Conservation (phyloP, 2,888 invertebrate species). For the Clanis bilineata region DNA sequence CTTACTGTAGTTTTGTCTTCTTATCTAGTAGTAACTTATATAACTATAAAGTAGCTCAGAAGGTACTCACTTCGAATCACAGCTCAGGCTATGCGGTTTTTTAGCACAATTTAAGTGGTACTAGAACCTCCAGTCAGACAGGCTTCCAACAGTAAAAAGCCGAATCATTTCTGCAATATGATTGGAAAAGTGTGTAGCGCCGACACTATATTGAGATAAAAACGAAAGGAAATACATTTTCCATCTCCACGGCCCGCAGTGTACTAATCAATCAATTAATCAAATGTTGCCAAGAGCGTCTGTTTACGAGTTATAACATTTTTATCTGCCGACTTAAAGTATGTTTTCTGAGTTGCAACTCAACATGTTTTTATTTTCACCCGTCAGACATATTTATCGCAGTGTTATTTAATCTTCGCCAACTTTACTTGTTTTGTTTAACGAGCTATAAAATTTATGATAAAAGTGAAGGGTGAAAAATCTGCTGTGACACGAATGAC, state of each 20-base stretch:
- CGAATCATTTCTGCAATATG: no score
- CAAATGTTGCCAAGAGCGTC: slow-evolving; percentile 22
- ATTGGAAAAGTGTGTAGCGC: no score
- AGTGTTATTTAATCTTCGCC: neutral
- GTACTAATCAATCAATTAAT: slow-evolving; percentile 7
- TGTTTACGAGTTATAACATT: slow-evolving; percentile 7
- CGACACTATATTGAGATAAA: no score
- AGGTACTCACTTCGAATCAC: no score
- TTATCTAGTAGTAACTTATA: no score
- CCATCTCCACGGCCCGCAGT: neutral
- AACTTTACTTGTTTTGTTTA: neutral
- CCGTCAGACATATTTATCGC: neutral
- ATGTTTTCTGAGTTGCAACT: neutral
- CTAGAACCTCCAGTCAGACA: no score
- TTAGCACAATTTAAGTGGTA: no score
- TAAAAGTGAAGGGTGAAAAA: neutral
- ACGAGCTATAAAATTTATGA: neutral
- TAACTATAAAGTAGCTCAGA: no score
- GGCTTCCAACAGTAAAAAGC: no score
- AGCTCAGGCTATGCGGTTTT: no score
- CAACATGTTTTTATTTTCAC: slow-evolving; percentile 4
- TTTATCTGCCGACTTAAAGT: neutral
- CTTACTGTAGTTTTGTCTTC: no score
- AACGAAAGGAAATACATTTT: no score
- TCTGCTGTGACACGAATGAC: neutral